phyloP scores from a whole-genome alignment of 2,113 vertebrate genomes.

The Ceyx cyanopectus region DNA sequence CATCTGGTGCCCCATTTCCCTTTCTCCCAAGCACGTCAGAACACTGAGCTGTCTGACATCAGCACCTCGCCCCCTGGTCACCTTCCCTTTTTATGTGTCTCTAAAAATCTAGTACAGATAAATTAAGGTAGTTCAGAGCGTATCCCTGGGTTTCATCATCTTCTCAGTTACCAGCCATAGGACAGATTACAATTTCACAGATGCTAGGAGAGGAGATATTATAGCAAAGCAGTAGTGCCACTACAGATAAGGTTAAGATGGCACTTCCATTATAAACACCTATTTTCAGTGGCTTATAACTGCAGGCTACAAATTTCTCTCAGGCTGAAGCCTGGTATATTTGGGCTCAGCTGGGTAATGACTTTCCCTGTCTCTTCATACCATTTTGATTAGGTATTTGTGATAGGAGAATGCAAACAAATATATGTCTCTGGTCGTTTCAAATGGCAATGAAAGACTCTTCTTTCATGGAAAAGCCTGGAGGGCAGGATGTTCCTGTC shows the following conservation, averaged over 20 bases:
- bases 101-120: slow-evolving; percentile 42
- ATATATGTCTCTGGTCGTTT: background rate
- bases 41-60: background rate
- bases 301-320: slow-evolving; percentile 44
- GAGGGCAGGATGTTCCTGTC: background rate
- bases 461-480: background rate
- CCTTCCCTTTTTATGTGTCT: background rate
- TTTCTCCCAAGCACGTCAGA: background rate
- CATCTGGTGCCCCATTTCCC: background rate
- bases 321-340: slow-evolving; percentile 18
- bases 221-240: slow-evolving; percentile 34
- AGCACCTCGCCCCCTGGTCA: background rate
- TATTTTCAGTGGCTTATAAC: slow-evolving; percentile 28
- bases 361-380: slow-evolving; percentile 11
- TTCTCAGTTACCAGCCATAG: slow-evolving; percentile 43
- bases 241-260: slow-evolving; percentile 54
- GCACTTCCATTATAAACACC: slow-evolving; percentile 52
- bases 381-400: slow-evolving; percentile 36
- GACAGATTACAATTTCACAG: slow-evolving; percentile 61
- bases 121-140: slow-evolving; percentile 40
- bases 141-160: slow-evolving; percentile 45
- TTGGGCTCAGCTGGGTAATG: slow-evolving; percentile 30
- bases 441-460: background rate
- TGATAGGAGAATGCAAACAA: background rate
- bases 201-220: slow-evolving; percentile 50